Evolutionary conservation across 92 coral and sea anemone genomes (phyloP).

Genomic region (Pocillopora grandis): DNA sequence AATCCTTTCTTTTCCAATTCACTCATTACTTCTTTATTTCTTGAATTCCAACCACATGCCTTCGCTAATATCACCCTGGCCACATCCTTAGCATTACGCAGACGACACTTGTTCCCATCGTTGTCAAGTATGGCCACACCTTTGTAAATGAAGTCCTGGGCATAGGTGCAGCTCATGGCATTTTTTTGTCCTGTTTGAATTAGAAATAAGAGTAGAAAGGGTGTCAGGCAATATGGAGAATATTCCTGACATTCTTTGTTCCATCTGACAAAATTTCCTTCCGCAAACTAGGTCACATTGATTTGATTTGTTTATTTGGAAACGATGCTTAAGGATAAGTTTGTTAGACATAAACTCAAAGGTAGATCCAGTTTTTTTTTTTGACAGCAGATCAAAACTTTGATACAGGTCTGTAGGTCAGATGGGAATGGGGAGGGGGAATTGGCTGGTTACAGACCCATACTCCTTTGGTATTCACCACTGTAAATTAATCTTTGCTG

Average conservation of each 20-base stretch:
- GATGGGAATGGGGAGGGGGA: no score
- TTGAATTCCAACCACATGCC: slow-evolving; percentile 89
- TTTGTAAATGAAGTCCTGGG: slow-evolving; percentile 96
- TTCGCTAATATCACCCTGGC: slow-evolving; percentile 89
- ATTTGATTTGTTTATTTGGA: no score
- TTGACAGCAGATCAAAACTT: no score
- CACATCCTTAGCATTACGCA: slow-evolving; percentile 86
- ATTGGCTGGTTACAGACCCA: not conserved
- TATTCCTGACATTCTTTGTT: no score
- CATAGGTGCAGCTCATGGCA: slow-evolving; percentile 86
- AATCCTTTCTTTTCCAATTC: slow-evolving; percentile 76
- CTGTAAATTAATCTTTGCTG: no score
- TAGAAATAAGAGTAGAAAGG: not conserved
- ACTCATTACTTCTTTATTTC: slow-evolving; percentile 64
- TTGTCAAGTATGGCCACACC: slow-evolving; percentile 91
- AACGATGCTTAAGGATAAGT: no score
- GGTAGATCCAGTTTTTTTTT: no score
- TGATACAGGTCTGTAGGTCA: no score
- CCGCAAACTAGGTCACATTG: no score
- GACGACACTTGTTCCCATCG: slow-evolving; percentile 91
- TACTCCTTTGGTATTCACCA: not conserved
- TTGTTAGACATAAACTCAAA: no score
- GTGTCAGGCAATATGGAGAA: no score
- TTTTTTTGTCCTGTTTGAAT: slow-evolving; percentile 71
- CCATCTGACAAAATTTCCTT: no score